Base-by-base conservation (phyloP, 2,113 vertebrate species). In the Origma solitaria region DNA sequence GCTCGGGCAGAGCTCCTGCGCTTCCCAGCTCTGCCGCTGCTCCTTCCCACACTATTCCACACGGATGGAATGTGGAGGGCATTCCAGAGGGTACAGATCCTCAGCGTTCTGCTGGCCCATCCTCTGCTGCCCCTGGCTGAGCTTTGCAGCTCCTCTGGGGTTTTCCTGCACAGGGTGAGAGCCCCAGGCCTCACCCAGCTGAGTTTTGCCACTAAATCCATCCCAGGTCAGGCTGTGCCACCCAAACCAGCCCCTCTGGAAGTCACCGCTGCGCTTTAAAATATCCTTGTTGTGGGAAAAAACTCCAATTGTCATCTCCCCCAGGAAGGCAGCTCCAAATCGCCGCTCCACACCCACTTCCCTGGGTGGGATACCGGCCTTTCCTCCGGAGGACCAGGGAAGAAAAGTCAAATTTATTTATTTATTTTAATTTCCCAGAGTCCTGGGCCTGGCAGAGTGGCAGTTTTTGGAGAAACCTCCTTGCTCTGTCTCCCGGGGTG, bases 121-220 rank as follows among this genome's bases (percentile, higher is more conserved):
- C 38, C 38, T 40, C 38, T 40, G 10, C 38, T 13, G 38, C 10
- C 38, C 30, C 54, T 21, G 8, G 23, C 45, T 4, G 40, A 28
- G n/a, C 78, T 58, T 28, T 51, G 8, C 7, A 17, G 60, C 70
- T 42, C 15, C 51, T 50, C 57, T 14, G 66, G 23, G 38, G 6
- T 17, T 53, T n/a, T 31, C 2, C 0, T 13, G 42, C 37, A 7
- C 13, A 45, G 28, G 40, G 31, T 9, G 42, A 6, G 3, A 61
- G 42, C 30, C 35, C 42, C 70, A 2, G 27, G 70, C 69, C 45
- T 21, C 44, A 37, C 14, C 53, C 11, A 5, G 20, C 15, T 27
- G n/a, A 11, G 50, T 44, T 71, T 42, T 42, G 45, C 50, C 76
- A 2, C 42, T 6, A 16, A 37, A 30, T 18, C 54, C 71, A 18